phyloP scores from a whole-genome alignment of 2,797 vertebrate species.

The Acrossocheilus wenchowensis region DNA sequence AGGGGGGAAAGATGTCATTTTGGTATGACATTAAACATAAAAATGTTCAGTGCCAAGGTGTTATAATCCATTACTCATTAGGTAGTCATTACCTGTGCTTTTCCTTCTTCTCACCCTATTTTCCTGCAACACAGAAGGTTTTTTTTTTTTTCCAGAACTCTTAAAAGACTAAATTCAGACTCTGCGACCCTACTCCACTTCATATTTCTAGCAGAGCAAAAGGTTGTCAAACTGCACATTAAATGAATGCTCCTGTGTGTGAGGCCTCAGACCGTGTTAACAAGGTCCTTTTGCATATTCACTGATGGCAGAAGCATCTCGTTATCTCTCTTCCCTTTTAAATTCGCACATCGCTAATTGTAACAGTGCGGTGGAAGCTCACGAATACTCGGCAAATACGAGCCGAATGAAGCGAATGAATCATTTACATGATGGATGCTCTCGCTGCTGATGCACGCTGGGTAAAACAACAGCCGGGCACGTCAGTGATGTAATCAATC shows the following conservation, averaged over 20 bases:
- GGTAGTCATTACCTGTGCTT: background rate
- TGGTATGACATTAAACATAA: background rate
- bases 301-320: constrained; percentile 25
- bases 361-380: constrained; percentile 11
- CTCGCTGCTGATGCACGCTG: constrained; percentile 35
- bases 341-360: constrained; percentile 35
- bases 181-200: background rate
- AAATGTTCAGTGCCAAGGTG: background rate
- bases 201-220: background rate
- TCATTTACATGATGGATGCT: constrained; percentile 54
- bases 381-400: constrained; percentile 16
- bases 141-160: background rate
- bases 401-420: constrained; percentile 48
- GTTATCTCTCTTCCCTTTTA: constrained; percentile 27
- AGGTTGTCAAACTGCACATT: background rate
- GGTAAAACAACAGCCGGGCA: constrained; percentile 44
- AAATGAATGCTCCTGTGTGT: background rate
- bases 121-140: background rate
- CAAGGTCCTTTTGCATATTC: constrained; percentile 3
- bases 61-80: background rate
- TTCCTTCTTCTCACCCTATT: background rate
- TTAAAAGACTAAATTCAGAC: constrained; percentile 44
- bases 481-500: constrained; percentile 56
- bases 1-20: background rate
- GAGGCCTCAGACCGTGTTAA: constrained; percentile 4